Evolutionary conservation across 2,888 invertebrate genomes (phyloP), one percentile per base, ranked within the genome.

Genomic region (Ophion ventricosus): DNA sequence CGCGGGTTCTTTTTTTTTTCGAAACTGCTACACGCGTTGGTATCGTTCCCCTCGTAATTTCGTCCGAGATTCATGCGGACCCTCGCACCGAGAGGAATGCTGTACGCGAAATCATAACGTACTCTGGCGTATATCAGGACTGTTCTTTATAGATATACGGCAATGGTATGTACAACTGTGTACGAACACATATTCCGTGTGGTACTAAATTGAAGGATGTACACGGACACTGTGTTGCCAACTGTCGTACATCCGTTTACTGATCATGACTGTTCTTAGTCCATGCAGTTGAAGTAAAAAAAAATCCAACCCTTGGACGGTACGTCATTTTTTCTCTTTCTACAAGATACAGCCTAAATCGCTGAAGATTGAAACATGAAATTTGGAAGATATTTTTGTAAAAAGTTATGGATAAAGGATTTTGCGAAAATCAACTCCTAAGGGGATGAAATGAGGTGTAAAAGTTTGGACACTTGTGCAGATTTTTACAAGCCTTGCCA

Each of bases 11-110:
- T 54, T 66, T 56, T 66, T 76, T 78, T 77, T 78, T 49, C 78
- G 56, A 43, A 77, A 80, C 81, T 75, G 14, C 49, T 2, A 29
- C 49, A n/a, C 49, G 23, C 61, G 56, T 63, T 76, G 67, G 67
- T 85, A 77, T 79, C 43, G 72, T 35, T 26, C 26, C 57, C 70
- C 54, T 86, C 85, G 85, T 87, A 87, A 87, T 87, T 87, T 86
- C 72, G 73, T 79, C 82, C 56, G 80, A 76, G 79, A 87, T 87
- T 87, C 85, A 86, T 87, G 85, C 10, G 4, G 86, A 85, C 83
- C 79, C 80, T 61, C 64, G 80, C n/a, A 67, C 85, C 57, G 76
- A 57, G 67, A 83, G 29, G 79, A 77, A 85, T 80, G 73, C 78
- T 79, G 81, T 82, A 80, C 80, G 73, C 63, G 70, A 49, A 67